Base-by-base conservation (phyloP, 2,113 vertebrate species). In the Coptodon bakossiorum region DNA sequence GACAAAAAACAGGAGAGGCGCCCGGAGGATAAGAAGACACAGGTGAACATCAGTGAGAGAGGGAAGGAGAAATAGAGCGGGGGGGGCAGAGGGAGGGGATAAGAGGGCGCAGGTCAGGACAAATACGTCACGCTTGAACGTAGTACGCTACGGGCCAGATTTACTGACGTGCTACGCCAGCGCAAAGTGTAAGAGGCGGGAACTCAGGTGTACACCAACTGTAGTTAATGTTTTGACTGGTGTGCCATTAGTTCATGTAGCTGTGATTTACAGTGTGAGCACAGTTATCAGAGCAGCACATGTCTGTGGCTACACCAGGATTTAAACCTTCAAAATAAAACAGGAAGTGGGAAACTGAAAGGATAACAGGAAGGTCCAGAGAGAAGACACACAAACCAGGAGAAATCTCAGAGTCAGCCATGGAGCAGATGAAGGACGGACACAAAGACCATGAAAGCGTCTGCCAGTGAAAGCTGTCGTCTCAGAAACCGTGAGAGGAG, bases 61-160 rank as follows among this genome's bases (percentile, higher is more conserved):
- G 27, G 12, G 12, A 31, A 59, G 14, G 54, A 54, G 5, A 22
- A 22, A 11, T 3, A 11, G 53, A 24, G n/a, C 3, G 38, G 38
- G 38, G 40, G 40, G 3, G 2, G 31, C 14, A 40, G 19, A 22
- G n/a, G n/a, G 63, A 40, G 61, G 31, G 34, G 31, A 3, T 66
- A 38, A 66, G 10, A 38, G 6, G 63, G 11, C 4, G 6, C n/a
- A 9, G 68, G 22, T 24, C 13, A 43, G 66, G 38, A 24, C 12
- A 1, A 40, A 22, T 14, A 22, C 5, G 34, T 22, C n/a, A 1
- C 10, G 17, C 17, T 66, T 66, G 7, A 43, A 16, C 5, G 17
- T 0, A 0, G 31, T 0, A 63, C 0, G 9, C 31, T 19, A 19
- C 16, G 2, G 59, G 16, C 59, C 17, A 63, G 16, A 11, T 36